Evolutionary conservation across 1,140 invertebrate genomes (phyloP).

Genomic region (Diploscapter pachys): DNA sequence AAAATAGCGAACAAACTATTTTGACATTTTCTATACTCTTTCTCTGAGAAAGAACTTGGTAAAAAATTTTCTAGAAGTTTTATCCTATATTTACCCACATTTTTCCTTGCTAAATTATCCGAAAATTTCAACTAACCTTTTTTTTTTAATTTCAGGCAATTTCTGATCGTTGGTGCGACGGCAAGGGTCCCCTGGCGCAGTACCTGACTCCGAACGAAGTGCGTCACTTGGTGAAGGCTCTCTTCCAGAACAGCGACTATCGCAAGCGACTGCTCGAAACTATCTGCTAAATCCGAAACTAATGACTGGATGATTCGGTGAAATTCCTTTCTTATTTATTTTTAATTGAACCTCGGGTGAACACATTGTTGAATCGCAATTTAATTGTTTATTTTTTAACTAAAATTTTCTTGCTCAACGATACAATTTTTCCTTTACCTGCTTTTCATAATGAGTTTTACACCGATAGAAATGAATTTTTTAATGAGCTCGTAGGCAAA

Average conservation of each 20-base stretch:
- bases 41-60: too few species aligned
- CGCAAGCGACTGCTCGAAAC: constrained; percentile 17
- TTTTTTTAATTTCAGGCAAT: constrained; percentile 7
- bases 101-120: neutral
- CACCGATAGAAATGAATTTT: too few species aligned
- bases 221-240: constrained; percentile 18
- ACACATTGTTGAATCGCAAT: too few species aligned
- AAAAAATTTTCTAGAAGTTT: too few species aligned
- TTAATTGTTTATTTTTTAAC: too few species aligned
- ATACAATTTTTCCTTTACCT: too few species aligned
- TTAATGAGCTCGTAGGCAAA: too few species aligned
- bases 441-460: too few species aligned
- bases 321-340: too few species aligned
- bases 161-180: constrained; percentile 32
- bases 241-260: constrained; percentile 22
- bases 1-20: neutral
- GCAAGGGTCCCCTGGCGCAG: constrained; percentile 35
- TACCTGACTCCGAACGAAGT: constrained; percentile 26
- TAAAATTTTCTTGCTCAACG: too few species aligned
- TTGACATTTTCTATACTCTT: neutral
- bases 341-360: too few species aligned
- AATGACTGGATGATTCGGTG: too few species aligned
- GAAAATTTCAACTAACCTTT: neutral
- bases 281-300: neutral
- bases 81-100: neutral